A percentile compares a stretch with the other conserved stretches of the same genome.
Conservation (phyloP, 2,113 vertebrate genomes). For the Mesembrinibis cayennensis region DNA sequence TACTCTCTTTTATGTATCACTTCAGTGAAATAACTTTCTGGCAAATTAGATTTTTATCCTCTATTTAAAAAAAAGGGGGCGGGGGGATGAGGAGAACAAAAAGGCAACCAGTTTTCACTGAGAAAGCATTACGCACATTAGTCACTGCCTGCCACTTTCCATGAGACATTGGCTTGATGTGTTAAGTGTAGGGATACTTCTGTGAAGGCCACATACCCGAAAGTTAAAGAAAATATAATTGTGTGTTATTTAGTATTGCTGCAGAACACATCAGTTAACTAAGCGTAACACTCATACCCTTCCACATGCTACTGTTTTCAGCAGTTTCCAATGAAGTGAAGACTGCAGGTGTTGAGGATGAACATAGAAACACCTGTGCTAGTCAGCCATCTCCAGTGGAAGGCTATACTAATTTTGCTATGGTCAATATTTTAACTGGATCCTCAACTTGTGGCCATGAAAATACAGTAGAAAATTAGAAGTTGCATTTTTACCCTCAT, state of each 20-base stretch:
- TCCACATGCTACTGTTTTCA: neutral
- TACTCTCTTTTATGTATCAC: neutral
- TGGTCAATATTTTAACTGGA: neutral
- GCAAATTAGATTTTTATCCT: neutral
- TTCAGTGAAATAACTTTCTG: neutral
- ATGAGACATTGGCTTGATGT: fast-evolving
- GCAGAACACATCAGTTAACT: neutral
- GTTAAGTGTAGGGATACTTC: neutral
- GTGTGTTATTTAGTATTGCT: neutral
- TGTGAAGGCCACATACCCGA: neutral
- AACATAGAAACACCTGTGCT: neutral
- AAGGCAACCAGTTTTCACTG: neutral
- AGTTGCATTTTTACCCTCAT: neutral
- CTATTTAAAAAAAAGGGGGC: neutral
- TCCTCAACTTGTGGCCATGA: neutral
- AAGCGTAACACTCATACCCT: neutral
- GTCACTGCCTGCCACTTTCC: neutral
- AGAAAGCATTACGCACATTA: neutral
- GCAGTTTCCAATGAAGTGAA: neutral
- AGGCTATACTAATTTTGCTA: neutral
- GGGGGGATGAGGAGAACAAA: neutral
- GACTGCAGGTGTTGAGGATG: neutral
- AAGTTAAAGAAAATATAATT: neutral
- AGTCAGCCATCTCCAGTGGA: neutral
- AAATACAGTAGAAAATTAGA: neutral